These are phyloP conservation scores for Coregonus sp. DNA, from an alignment of 2,797 vertebrate species.

Conservation along the genomic window DNA sequence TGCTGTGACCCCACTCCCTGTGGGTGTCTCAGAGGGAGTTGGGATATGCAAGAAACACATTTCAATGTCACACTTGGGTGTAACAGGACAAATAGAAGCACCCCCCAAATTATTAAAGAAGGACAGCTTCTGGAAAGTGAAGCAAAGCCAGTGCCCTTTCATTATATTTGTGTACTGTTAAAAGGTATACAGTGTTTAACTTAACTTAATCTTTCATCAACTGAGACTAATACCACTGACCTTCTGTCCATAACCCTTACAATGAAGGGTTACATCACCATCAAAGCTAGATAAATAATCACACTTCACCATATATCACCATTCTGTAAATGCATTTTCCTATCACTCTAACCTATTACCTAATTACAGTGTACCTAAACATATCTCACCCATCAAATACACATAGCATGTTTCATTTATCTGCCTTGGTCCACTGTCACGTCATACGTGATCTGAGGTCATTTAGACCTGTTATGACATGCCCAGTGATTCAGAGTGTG, in stretches of 20 bases:
- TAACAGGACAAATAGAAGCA: no score
- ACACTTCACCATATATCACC: neutral
- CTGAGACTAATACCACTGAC: neutral
- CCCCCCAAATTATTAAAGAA: no score
- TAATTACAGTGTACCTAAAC: neutral
- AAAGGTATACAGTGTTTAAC: neutral
- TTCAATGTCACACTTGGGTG: no score
- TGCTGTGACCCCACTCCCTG: no score
- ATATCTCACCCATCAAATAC: neutral
- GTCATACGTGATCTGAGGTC: neutral
- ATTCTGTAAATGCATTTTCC: neutral
- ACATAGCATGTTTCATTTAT: neutral
- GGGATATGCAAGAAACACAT: no score
- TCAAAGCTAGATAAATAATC: neutral
- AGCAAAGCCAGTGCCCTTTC: constrained; percentile 16
- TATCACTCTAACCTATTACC: neutral
- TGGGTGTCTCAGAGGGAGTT: no score
- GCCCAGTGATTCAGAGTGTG: no score
- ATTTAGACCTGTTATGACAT: neutral
- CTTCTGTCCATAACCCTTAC: neutral
- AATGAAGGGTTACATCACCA: neutral
- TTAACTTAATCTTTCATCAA: neutral
- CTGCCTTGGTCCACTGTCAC: neutral
- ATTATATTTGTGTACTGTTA: constrained; percentile 15
- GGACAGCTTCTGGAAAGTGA: constrained; percentile 8